Evolutionary conservation across 2,888 invertebrate genomes (phyloP).

Genomic region (Anarsia innoxiella): DNA sequence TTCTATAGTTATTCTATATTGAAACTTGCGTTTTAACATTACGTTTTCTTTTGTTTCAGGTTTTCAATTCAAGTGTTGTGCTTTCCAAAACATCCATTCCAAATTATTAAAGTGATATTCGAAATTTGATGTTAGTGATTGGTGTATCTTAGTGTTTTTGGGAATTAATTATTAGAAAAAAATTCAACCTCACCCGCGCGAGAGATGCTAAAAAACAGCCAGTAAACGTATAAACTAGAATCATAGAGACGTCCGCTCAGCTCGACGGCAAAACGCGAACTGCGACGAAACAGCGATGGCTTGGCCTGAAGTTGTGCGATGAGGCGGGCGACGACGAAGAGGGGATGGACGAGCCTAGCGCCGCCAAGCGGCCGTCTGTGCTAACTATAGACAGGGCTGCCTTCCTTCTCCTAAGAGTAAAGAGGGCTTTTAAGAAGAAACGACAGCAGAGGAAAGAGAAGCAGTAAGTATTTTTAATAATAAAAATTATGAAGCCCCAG

Average conservation of each 20-base stretch:
- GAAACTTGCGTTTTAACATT: too few relatives aligned
- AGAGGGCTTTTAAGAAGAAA: constrained; percentile 93
- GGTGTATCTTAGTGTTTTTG: too few relatives aligned
- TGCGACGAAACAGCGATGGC: constrained; percentile 65
- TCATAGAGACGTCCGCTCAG: constrained; percentile 23
- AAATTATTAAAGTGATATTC: too few relatives aligned
- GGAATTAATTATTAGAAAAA: too few relatives aligned
- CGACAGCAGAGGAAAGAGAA: constrained; percentile 90
- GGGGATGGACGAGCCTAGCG: constrained; percentile 63
- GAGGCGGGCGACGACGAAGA: constrained; percentile 54
- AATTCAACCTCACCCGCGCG: neutral
- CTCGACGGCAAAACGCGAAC: constrained; percentile 49
- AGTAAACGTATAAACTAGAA: too few relatives aligned
- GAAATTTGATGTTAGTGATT: too few relatives aligned
- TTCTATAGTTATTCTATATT: too few relatives aligned
- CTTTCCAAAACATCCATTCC: too few relatives aligned
- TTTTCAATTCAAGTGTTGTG: too few relatives aligned
- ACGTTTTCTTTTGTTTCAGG: too few relatives aligned
- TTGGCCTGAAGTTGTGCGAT: constrained; percentile 74
- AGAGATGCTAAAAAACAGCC: neutral
- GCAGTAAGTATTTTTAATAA: constrained; percentile 88
- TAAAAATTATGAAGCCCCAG: too few relatives aligned
- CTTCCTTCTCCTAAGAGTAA: constrained; percentile 89
- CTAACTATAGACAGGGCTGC: constrained; percentile 93
- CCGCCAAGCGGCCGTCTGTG: constrained; percentile 77